Conservation (phyloP, 2,113 vertebrate genomes). For the Gymnorhina tibicen region DNA sequence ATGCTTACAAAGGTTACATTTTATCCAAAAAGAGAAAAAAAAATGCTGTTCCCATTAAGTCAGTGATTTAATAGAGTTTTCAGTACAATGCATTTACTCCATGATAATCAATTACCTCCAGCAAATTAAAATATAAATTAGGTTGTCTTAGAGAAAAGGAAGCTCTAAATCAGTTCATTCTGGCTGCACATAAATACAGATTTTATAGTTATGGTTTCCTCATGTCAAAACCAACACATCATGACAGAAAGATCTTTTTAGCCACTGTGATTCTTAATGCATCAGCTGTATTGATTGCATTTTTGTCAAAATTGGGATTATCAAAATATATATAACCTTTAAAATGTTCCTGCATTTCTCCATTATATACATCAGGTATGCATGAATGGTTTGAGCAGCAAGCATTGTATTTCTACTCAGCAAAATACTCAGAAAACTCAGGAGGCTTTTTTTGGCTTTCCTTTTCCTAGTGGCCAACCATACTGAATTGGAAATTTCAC, state of each 20-base stretch:
- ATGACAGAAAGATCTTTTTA: background rate
- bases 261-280: background rate
- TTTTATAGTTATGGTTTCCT: conserved; percentile 27
- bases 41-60: conserved; percentile 41
- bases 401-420: background rate
- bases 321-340: background rate
- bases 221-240: conserved; percentile 26
- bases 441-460: background rate
- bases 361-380: background rate
- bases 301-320: background rate
- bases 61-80: conserved; percentile 65
- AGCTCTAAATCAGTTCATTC: conserved; percentile 49
- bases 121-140: conserved; percentile 74
- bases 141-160: conserved; percentile 34
- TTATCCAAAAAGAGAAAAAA: conserved; percentile 5
- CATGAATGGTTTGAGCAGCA: background rate
- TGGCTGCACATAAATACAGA: conserved; percentile 30
- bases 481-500: background rate
- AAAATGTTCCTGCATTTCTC: background rate
- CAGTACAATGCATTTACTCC: conserved; percentile 64
- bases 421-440: background rate
- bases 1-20: conserved; percentile 63
- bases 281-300: background rate
- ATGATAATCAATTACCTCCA: conserved; percentile 68
- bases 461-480: background rate